phyloP scores from a whole-genome alignment of 2,888 invertebrate genomes.

The Idaea straminata region DNA sequence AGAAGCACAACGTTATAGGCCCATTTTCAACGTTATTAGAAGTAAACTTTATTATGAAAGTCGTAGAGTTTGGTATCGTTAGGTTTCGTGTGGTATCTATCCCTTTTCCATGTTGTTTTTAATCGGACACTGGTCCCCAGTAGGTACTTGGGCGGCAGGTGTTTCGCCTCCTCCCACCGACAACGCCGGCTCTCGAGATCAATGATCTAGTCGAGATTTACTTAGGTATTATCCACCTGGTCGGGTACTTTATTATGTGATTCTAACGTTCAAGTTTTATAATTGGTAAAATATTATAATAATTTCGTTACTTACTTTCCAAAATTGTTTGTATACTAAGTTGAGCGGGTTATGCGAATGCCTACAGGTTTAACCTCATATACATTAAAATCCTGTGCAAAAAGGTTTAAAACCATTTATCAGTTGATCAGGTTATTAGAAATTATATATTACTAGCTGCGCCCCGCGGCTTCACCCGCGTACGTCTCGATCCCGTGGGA shows the following conservation, averaged over 20 bases:
- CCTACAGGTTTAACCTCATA: too few relatives aligned
- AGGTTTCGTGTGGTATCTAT: slow-evolving; percentile 27
- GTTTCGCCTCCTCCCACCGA: slow-evolving; percentile 75
- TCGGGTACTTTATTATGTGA: slow-evolving; percentile 11
- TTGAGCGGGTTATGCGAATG: neutral
- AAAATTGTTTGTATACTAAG: neutral
- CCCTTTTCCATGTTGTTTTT: slow-evolving; percentile 30
- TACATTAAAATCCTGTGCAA: too few relatives aligned
- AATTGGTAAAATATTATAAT: neutral
- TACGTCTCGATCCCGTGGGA: too few relatives aligned
- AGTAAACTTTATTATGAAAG: slow-evolving; percentile 37
- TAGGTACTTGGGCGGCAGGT: slow-evolving; percentile 76
- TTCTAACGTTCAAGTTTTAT: slow-evolving; percentile 16
- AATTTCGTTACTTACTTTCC: neutral
- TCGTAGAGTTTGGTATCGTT: slow-evolving; percentile 44
- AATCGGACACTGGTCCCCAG: slow-evolving; percentile 61
- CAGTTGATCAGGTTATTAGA: too few relatives aligned
- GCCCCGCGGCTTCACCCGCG: too few relatives aligned
- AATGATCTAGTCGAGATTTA: slow-evolving; percentile 76
- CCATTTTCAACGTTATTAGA: slow-evolving; percentile 18
- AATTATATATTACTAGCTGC: too few relatives aligned
- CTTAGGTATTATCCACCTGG: slow-evolving; percentile 56
- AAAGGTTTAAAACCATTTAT: too few relatives aligned
- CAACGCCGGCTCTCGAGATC: slow-evolving; percentile 71
- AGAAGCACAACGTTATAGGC: slow-evolving; percentile 11